phyloP scores from a whole-genome alignment of 2,113 vertebrate genomes.

The Tragelaphus strepsiceros region DNA sequence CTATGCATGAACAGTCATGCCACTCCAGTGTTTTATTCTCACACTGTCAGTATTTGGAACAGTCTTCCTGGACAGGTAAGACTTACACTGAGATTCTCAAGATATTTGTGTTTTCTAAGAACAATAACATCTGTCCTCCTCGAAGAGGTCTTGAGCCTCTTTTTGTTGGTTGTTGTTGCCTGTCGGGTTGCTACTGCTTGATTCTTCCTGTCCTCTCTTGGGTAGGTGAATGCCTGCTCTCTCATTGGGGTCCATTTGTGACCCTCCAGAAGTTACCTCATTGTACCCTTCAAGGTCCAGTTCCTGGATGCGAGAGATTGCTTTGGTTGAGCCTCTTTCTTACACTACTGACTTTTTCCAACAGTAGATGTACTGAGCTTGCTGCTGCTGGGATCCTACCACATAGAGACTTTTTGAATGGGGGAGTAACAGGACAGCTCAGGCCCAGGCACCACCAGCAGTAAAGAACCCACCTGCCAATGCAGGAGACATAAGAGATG shows the following conservation, averaged over 20 bases:
- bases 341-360: background rate
- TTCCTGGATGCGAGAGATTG: background rate
- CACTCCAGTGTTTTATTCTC: background rate
- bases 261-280: background rate
- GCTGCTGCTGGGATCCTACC: background rate
- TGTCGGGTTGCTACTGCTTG: background rate
- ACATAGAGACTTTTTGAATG: background rate
- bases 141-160: background rate
- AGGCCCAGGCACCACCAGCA: background rate
- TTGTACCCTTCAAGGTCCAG: background rate
- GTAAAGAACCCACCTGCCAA: background rate
- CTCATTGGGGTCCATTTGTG: background rate
- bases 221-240: background rate
- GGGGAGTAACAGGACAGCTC: background rate
- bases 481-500: background rate
- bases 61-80: background rate
- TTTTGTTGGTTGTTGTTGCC: background rate
- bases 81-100: background rate
- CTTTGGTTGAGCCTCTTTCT: background rate
- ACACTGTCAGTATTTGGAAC: background rate
- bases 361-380: background rate
- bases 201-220: background rate
- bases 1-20: background rate
- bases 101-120: background rate
- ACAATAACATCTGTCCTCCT: background rate